phyloP scores from a whole-genome alignment of 2,888 invertebrate genomes.

The Coenonympha arcania region DNA sequence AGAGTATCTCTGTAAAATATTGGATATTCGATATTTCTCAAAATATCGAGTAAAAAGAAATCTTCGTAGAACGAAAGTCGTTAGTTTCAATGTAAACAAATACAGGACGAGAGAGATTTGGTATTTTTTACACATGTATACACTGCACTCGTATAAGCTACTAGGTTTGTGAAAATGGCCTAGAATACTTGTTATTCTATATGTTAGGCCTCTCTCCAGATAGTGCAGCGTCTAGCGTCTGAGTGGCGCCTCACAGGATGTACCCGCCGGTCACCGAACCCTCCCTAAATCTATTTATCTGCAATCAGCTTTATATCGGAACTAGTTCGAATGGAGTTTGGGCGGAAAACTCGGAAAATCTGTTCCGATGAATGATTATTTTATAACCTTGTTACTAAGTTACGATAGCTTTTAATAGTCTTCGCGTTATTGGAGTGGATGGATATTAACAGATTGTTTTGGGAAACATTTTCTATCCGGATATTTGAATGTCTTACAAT shows the following conservation, averaged over 20 bases:
- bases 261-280: constrained; percentile 18
- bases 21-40: no score
- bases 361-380: constrained; percentile 5
- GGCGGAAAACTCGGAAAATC: constrained; percentile 6
- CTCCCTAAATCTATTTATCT: constrained; percentile 16
- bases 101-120: no score
- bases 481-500: no score
- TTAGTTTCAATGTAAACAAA: no score
- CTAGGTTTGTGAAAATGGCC: neutral
- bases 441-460: no score
- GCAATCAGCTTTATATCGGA: constrained; percentile 14
- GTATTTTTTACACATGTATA: no score
- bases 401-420: neutral
- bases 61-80: no score
- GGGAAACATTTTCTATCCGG: no score
- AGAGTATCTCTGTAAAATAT: no score
- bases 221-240: constrained; percentile 17
- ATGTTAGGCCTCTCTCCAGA: neutral
- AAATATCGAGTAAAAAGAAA: no score
- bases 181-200: neutral
- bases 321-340: neutral
- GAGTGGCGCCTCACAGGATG: constrained; percentile 19
- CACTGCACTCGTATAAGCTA: no score
- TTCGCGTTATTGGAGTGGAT: neutral
- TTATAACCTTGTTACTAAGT: constrained; percentile 3